Evolutionary conservation across 2,113 vertebrate species (phyloP).

Genomic region (Saccopteryx leptura): DNA sequence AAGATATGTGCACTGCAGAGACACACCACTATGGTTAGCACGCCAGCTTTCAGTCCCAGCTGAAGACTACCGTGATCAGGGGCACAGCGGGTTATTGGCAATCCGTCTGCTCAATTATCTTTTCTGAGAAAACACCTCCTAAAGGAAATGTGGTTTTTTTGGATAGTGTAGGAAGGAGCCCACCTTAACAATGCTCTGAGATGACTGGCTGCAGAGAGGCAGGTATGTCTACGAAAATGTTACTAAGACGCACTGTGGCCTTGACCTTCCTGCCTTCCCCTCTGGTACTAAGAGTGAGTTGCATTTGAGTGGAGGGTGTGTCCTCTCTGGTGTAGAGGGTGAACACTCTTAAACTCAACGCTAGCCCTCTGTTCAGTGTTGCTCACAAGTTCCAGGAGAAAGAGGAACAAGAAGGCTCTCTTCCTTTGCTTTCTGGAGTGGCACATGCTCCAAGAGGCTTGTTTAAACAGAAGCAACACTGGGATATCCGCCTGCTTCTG

Average conservation of each 20-base stretch:
- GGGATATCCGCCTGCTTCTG: conserved; percentile 50
- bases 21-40: neutral
- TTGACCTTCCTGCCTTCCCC: neutral
- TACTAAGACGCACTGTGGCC: neutral
- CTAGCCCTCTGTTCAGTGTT: neutral
- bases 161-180: neutral
- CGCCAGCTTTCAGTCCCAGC: neutral
- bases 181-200: neutral
- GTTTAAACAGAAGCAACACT: conserved; percentile 37
- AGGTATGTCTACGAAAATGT: neutral
- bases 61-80: neutral
- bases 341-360: neutral
- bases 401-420: neutral
- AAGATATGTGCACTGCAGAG: neutral
- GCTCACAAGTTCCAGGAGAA: neutral
- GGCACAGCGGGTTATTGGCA: neutral
- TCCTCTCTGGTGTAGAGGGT: conserved; percentile 9
- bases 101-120: neutral
- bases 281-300: neutral
- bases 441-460: conserved; percentile 14
- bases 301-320: neutral
- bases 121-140: conserved; percentile 12
- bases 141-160: conserved; percentile 54
- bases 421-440: neutral
- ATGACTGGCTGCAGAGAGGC: neutral